Conservation (phyloP, 1,140 invertebrate species). For the Solenopsis invicta region DNA sequence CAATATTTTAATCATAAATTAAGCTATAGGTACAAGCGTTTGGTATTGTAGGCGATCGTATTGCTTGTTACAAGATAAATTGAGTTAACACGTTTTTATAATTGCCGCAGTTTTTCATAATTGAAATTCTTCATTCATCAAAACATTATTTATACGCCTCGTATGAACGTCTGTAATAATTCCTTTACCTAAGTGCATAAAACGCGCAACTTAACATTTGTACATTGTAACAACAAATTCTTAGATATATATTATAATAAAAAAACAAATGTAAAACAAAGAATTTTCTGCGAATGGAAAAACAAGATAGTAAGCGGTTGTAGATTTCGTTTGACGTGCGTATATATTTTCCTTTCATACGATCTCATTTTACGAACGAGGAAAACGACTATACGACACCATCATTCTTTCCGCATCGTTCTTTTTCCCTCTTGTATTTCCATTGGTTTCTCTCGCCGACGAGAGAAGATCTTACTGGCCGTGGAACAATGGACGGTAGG, state of each 20-base stretch:
- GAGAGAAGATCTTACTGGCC: constrained; percentile 63
- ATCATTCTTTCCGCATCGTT: constrained; percentile 37
- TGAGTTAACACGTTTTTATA: neutral
- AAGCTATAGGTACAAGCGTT: neutral
- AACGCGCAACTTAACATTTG: neutral
- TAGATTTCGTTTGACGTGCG: constrained; percentile 30
- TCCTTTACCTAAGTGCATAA: neutral
- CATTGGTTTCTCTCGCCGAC: constrained; percentile 64
- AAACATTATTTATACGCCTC: neutral
- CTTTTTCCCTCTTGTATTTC: constrained; percentile 53
- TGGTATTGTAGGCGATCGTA: too few relatives aligned
- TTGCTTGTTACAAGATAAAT: neutral
- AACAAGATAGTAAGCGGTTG: constrained; percentile 38
- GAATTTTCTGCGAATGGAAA: constrained; percentile 23
- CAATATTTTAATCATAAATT: constrained; percentile 41
- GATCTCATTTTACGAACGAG: constrained; percentile 48
- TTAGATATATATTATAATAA: neutral
- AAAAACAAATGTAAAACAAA: neutral
- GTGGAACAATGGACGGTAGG: constrained; percentile 73
- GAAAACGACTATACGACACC: constrained; percentile 50
- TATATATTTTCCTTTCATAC: constrained; percentile 54
- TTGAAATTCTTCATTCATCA: neutral
- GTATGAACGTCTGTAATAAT: neutral
- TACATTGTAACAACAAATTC: neutral
- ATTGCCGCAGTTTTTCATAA: neutral